Percentiles rank a stretch among this genome's conserved stretches.
phyloP scores from a whole-genome alignment of 2,797 vertebrate genomes.

The Kryptolebias ocellatus region DNA sequence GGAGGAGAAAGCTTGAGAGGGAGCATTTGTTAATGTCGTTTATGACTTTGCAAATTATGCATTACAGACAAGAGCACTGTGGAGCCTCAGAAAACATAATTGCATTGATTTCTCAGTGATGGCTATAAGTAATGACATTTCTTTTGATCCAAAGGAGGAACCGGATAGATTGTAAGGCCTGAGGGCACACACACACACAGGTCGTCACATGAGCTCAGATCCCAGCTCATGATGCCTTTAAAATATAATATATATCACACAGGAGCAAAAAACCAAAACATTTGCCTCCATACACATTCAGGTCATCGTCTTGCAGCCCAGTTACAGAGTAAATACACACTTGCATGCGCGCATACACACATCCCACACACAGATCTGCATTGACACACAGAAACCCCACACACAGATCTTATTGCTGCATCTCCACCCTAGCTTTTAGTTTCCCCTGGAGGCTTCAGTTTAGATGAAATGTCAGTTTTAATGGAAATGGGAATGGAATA shows the following conservation, averaged over 20 bases:
- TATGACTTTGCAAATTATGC: constrained; percentile 74
- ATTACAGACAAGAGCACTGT: constrained; percentile 81
- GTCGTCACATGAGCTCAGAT: constrained; percentile 47
- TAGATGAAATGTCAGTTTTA: constrained; percentile 90
- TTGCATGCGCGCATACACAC: constrained; percentile 31
- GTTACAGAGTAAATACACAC: constrained; percentile 44
- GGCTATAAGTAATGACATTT: constrained; percentile 83
- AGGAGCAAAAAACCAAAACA: constrained; percentile 30
- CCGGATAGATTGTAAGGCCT: constrained; percentile 72
- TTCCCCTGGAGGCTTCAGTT: constrained; percentile 84
- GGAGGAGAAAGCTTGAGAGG: constrained; percentile 52
- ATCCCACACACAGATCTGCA: constrained; percentile 37
- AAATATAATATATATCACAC: constrained; percentile 61
- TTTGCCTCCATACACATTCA: constrained; percentile 54
- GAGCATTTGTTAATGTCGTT: constrained; percentile 73
- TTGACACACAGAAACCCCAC: constrained; percentile 36
- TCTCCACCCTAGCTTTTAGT: constrained; percentile 78
- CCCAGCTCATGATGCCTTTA: constrained; percentile 56
- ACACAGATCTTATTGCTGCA: constrained; percentile 67
- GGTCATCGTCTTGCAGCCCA: constrained; percentile 47
- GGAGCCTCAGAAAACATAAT: constrained; percentile 82
- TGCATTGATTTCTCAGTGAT: constrained; percentile 83
- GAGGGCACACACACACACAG: constrained; percentile 47
- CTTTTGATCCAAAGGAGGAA: constrained; percentile 81
- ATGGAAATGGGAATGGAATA: constrained; percentile 87